These are phyloP conservation scores for Cremastinae sp. DNA, from an alignment of 2,888 invertebrate species.

Conservation along the genomic window DNA sequence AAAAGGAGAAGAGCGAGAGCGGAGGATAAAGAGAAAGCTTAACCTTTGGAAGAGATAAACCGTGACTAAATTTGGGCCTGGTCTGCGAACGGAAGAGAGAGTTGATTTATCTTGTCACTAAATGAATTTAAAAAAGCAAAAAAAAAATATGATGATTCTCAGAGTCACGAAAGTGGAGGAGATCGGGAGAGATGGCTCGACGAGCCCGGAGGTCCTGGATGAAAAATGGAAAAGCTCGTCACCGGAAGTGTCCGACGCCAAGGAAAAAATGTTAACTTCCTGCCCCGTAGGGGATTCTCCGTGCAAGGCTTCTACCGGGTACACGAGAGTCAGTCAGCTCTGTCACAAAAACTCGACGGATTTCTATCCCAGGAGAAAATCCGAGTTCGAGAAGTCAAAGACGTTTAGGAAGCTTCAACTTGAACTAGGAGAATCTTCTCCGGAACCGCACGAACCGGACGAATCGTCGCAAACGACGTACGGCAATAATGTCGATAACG, in stretches of 20 bases:
- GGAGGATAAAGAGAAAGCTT: slow-evolving; percentile 32
- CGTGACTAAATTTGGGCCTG: slow-evolving; percentile 53
- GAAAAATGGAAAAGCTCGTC: slow-evolving; percentile 37
- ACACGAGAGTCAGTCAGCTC: slow-evolving; percentile 57
- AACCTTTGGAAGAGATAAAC: slow-evolving; percentile 47
- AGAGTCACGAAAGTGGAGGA: slow-evolving; percentile 55
- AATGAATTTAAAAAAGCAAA: slow-evolving; percentile 24
- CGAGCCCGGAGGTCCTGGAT: slow-evolving; percentile 43
- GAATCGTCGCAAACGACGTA: slow-evolving; percentile 6
- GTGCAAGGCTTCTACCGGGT: slow-evolving; percentile 29
- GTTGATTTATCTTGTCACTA: neutral
- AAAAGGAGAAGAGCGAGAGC: slow-evolving; percentile 40
- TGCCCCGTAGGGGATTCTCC: slow-evolving; percentile 8
- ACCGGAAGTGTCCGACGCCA: slow-evolving; percentile 23
- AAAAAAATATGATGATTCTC: slow-evolving; percentile 52
- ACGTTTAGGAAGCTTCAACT: slow-evolving; percentile 58
- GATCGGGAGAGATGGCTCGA: slow-evolving; percentile 38
- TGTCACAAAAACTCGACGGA: slow-evolving; percentile 49
- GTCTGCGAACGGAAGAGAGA: slow-evolving; percentile 32
- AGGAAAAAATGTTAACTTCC: slow-evolving; percentile 17
- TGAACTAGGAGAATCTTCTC: slow-evolving; percentile 57
- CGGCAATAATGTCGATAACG: slow-evolving; percentile 20
- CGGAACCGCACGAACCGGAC: slow-evolving; percentile 51
- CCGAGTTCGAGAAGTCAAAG: slow-evolving; percentile 61
- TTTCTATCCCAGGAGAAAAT: slow-evolving; percentile 60